Conservation (phyloP, 2,113 vertebrate species). For the Anoura caudifer region DNA sequence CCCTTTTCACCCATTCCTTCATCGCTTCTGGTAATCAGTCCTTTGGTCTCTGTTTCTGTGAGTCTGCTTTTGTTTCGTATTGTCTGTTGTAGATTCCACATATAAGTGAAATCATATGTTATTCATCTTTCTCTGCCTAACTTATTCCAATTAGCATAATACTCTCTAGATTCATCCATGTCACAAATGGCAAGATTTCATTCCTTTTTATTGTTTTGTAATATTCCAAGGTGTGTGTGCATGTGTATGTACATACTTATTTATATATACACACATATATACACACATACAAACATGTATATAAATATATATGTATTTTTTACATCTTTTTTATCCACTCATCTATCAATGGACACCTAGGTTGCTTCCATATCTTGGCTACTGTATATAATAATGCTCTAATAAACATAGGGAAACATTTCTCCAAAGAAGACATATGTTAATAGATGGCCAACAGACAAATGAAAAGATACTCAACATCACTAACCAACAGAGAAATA, state of each 20-base stretch:
- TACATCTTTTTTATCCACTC: not conserved
- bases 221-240: not conserved
- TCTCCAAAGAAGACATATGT: not conserved
- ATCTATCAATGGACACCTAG: not conserved
- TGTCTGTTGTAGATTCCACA: not conserved
- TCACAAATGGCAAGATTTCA: not conserved
- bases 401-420: not conserved
- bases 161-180: not conserved
- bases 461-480: not conserved
- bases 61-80: not conserved
- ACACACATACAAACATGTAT: not conserved
- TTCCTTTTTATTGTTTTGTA: not conserved
- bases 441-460: not conserved
- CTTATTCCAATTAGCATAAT: not conserved
- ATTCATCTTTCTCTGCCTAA: not conserved
- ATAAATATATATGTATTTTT: not conserved
- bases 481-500: not conserved
- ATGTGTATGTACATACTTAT: no score
- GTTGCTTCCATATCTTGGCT: not conserved
- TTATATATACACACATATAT: no score
- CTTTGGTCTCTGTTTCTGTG: not conserved
- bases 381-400: not conserved
- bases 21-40: no score
- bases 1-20: not conserved
- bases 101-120: not conserved